Conservation (phyloP, 37 sponge, comb jelly and placozoan species). For the Geodia barretti region DNA sequence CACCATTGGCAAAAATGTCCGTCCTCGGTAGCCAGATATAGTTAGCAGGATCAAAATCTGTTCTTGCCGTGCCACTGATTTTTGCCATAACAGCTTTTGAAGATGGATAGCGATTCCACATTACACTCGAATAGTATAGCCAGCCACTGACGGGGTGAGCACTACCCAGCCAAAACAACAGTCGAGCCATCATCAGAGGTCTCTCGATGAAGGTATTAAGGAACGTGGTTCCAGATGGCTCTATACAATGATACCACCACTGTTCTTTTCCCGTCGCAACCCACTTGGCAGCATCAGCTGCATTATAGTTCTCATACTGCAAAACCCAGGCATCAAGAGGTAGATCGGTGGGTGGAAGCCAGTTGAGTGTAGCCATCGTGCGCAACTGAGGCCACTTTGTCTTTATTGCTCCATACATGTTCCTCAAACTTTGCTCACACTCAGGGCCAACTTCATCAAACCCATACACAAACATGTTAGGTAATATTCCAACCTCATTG, state of each 20-base stretch:
- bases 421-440: conserved; percentile 3
- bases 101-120: conserved; percentile 25
- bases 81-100: conserved; percentile 2
- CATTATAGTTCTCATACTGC: conserved; percentile 18
- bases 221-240: conserved; percentile 6
- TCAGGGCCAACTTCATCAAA: conserved; percentile 17
- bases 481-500: background rate
- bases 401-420: conserved; percentile 29
- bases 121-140: conserved; percentile 17
- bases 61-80: conserved; percentile 16
- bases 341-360: conserved; percentile 13
- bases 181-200: conserved; percentile 19
- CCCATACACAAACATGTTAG: conserved; percentile 25
- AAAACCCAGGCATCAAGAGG: conserved; percentile 21
- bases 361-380: conserved; percentile 32
- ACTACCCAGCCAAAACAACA: conserved; percentile 24
- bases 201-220: conserved; percentile 44
- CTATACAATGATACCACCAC: conserved; percentile 43
- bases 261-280: conserved; percentile 14
- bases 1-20: conserved; percentile 48
- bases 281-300: background rate
- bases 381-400: conserved; percentile 23
- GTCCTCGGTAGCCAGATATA: conserved; percentile 39
- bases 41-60: conserved; percentile 47
- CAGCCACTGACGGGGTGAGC: conserved; percentile 24